Evolutionary conservation across 2,888 invertebrate species (phyloP).

Genomic region (Heliconius cydno): DNA sequence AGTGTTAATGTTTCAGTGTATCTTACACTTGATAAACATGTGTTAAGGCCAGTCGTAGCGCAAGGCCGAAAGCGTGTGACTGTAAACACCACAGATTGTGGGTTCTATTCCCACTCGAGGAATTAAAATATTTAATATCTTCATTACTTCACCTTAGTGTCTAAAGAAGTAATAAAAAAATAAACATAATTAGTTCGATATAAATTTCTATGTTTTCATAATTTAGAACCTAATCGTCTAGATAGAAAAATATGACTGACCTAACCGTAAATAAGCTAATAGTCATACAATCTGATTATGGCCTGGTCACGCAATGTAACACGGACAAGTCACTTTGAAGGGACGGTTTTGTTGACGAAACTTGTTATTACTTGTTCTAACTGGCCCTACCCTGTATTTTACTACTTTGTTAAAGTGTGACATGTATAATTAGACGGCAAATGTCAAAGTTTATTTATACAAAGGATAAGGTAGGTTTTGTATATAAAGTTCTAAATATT

Average conservation of each 20-base stretch:
- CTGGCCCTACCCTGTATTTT: constrained; percentile 43
- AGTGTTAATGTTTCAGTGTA: too few relatives aligned
- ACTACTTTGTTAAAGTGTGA: constrained; percentile 43
- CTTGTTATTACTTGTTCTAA: constrained; percentile 44
- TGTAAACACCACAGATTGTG: too few relatives aligned
- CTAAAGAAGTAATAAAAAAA: too few relatives aligned
- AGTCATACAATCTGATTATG: constrained; percentile 40
- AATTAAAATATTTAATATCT: too few relatives aligned
- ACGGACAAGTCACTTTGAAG: constrained; percentile 44
- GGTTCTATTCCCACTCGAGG: too few relatives aligned
- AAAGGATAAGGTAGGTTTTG: neutral
- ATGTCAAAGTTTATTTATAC: constrained; percentile 29
- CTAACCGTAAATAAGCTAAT: constrained; percentile 24
- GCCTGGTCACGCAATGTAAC: constrained; percentile 39
- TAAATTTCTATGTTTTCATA: neutral
- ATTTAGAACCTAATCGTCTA: neutral
- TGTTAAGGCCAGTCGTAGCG: too few relatives aligned
- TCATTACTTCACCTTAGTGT: too few relatives aligned
- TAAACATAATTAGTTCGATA: neutral
- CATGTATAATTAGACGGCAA: constrained; percentile 37
- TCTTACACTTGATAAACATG: neutral
- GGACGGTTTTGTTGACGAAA: constrained; percentile 42
- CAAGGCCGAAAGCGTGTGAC: too few relatives aligned
- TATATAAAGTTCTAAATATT: neutral
- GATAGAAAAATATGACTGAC: constrained; percentile 45